Evolutionary conservation across 2,113 vertebrate species (phyloP).

Genomic region (Misgurnus mizolepis): DNA sequence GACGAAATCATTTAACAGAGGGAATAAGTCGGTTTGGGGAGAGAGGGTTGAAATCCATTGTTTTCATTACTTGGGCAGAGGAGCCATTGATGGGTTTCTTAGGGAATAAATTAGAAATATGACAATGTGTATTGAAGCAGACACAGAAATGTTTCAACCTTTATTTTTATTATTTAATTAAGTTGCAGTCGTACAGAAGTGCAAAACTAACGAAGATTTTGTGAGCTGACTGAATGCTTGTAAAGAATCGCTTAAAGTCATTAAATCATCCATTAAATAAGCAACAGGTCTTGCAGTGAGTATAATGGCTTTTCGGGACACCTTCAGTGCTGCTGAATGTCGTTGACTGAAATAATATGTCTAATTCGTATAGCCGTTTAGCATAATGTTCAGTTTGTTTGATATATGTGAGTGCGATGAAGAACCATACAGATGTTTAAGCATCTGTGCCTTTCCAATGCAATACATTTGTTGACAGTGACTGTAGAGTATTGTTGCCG

Average conservation of each 20-base stretch:
- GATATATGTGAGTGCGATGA: background rate
- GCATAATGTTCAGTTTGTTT: background rate
- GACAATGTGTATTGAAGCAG: conserved; percentile 65
- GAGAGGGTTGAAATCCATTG: conserved; percentile 72
- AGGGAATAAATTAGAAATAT: conserved; percentile 72
- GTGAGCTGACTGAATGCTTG: background rate
- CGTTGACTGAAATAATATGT: background rate
- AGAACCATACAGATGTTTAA: background rate
- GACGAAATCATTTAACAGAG: conserved; percentile 74
- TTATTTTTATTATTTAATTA: conserved; percentile 60
- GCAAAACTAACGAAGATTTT: conserved; percentile 5
- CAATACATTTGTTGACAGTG: background rate
- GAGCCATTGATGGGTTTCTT: conserved; percentile 74
- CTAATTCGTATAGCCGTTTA: background rate
- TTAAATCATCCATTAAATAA: conserved; percentile 7
- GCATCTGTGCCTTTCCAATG: background rate
- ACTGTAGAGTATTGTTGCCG: background rate
- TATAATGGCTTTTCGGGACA: background rate
- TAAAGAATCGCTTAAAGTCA: background rate
- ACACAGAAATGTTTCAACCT: conserved; percentile 59
- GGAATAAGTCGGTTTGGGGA: conserved; percentile 67
- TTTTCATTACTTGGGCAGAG: conserved; percentile 69
- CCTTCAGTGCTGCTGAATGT: background rate
- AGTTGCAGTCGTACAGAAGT: conserved; percentile 42
- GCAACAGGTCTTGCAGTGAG: background rate